A percentile compares a stretch with the other conserved stretches of the same genome.
Evolutionary conservation across 1,140 invertebrate genomes (phyloP).

Genomic region (Aphelinus atriplicis): DNA sequence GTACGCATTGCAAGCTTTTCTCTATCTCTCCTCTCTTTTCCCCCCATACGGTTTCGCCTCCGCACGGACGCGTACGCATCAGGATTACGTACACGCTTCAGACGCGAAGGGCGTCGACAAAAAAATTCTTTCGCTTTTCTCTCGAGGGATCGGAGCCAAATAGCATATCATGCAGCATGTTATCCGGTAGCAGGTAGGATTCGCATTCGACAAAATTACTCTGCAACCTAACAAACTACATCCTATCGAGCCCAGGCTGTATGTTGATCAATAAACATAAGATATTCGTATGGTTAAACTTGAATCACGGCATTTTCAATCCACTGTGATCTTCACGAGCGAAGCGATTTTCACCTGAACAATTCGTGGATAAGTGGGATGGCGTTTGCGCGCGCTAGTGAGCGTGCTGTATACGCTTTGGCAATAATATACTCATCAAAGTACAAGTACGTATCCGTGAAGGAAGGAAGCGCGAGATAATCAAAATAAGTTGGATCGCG

Average conservation of each 20-base stretch:
- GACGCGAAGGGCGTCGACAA: not conserved
- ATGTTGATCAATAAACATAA: no score
- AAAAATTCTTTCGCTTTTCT: not conserved
- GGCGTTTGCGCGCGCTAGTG: not conserved
- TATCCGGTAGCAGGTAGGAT: no score
- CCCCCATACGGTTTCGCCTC: not conserved
- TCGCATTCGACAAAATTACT: no score
- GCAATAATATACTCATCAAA: constrained; percentile 7
- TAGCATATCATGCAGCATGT: no score
- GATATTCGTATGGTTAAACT: no score
- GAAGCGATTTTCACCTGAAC: no score
- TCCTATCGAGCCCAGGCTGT: no score
- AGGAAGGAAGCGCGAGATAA: not conserved
- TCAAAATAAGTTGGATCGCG: not conserved
- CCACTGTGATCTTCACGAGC: no score
- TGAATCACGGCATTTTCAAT: no score
- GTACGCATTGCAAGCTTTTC: not conserved
- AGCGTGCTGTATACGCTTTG: not conserved
- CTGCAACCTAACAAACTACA: no score
- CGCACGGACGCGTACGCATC: not conserved
- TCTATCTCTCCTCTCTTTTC: not conserved
- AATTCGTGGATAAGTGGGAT: not conserved
- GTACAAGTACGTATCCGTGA: not conserved
- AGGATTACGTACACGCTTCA: not conserved
- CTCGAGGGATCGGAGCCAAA: not conserved